A percentile compares a stretch with the other conserved stretches of the same genome.
phyloP scores from a whole-genome alignment of 2,888 invertebrate species.

The Mimas tiliae region DNA sequence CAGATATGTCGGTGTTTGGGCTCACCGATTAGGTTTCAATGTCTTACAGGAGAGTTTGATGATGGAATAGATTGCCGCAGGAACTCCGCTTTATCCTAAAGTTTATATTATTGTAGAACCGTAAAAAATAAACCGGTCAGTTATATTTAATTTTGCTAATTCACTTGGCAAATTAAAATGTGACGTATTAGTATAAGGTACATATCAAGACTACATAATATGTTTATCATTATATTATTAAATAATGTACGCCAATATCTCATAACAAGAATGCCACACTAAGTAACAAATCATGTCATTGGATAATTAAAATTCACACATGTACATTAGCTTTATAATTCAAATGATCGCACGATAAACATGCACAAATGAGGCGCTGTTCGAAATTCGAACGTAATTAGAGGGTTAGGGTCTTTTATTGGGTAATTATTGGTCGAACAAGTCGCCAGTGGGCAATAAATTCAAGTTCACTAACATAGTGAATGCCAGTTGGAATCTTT shows the following conservation, averaged over 20 bases:
- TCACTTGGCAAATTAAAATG: no score
- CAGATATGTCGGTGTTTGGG: no score
- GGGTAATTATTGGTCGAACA: conserved; percentile 51
- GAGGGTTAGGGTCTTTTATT: conserved; percentile 58
- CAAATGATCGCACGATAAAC: conserved; percentile 51
- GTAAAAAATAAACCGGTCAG: no score
- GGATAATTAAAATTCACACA: conserved; percentile 26
- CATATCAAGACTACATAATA: no score
- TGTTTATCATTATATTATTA: no score
- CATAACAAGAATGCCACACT: background rate
- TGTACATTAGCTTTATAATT: conserved; percentile 33
- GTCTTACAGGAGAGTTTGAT: no score
- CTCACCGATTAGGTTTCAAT: no score
- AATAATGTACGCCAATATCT: background rate
- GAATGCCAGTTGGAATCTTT: conserved; percentile 45
- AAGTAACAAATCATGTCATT: conserved; percentile 25
- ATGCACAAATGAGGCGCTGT: conserved; percentile 51
- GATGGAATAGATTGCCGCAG: no score
- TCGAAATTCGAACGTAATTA: conserved; percentile 56
- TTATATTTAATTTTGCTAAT: no score
- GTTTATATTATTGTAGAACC: no score
- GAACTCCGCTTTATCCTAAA: no score
- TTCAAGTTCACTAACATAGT: conserved; percentile 45
- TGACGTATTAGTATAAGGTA: no score
- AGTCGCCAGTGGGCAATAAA: conserved; percentile 52